Conservation (phyloP, 1,140 invertebrate species). For the Caerostris extrusa region DNA sequence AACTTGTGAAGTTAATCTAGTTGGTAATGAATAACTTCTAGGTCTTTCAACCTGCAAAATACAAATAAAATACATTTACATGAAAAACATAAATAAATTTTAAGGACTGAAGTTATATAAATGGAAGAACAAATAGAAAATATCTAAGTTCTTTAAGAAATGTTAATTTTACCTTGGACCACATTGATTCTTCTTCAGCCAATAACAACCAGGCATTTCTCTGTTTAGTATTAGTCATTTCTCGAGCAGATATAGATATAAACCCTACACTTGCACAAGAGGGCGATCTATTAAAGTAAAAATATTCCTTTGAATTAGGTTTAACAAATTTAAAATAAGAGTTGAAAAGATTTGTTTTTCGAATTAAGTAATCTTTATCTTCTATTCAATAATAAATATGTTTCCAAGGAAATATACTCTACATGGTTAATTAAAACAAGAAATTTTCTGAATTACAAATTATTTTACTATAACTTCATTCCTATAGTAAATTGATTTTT, state of each 20-base stretch:
- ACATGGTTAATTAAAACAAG: too few relatives aligned
- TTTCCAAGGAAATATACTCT: too few relatives aligned
- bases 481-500: too few relatives aligned
- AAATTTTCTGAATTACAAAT: too few relatives aligned
- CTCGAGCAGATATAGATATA: slow-evolving; percentile 91
- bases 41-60: slow-evolving; percentile 68
- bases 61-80: not conserved
- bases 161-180: slow-evolving; percentile 55
- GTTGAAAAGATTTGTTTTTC: not conserved
- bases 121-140: too few relatives aligned
- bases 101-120: too few relatives aligned
- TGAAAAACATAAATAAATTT: too few relatives aligned
- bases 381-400: slow-evolving; percentile 50
- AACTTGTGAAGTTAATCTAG: slow-evolving; percentile 89
- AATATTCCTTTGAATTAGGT: not conserved
- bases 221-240: slow-evolving; percentile 84
- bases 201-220: slow-evolving; percentile 79
- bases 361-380: not conserved
- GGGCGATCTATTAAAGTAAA: slow-evolving; percentile 66
- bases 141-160: not conserved
- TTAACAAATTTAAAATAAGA: not conserved
- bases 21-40: slow-evolving; percentile 92
- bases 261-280: slow-evolving; percentile 88
- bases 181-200: slow-evolving; percentile 73
- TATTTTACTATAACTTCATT: too few relatives aligned